Conservation (phyloP, 1,140 invertebrate genomes). For the Asobara japonica region DNA sequence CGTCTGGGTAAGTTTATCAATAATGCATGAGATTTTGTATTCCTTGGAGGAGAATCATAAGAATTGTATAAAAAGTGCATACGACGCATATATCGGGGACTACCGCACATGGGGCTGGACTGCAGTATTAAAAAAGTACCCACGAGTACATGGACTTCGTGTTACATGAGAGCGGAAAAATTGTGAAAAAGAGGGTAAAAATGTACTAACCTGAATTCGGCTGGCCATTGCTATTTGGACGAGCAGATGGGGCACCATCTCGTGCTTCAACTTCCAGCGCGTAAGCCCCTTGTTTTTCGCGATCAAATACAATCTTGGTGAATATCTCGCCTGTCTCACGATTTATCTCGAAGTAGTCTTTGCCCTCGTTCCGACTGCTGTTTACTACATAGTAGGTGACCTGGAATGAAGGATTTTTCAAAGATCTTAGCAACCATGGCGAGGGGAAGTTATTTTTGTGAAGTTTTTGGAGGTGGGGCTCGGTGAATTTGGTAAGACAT, state of each 20-base stretch:
- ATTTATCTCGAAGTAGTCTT: conserved; percentile 95
- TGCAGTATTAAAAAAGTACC: conserved; percentile 9
- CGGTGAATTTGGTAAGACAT: no score
- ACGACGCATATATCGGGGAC: background rate
- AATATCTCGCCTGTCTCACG: conserved; percentile 92
- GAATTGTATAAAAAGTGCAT: background rate
- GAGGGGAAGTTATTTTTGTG: background rate
- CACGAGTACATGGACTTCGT: background rate
- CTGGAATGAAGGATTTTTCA: conserved; percentile 61
- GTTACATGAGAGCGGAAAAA: conserved; percentile 4
- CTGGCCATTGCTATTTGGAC: conserved; percentile 88
- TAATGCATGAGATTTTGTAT: conserved; percentile 4
- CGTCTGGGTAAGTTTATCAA: background rate
- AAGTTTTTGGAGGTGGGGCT: no score
- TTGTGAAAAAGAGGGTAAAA: background rate
- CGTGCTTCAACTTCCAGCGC: conserved; percentile 92
- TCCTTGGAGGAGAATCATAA: background rate
- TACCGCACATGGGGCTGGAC: background rate
- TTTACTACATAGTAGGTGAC: conserved; percentile 92
- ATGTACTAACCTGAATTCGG: conserved; percentile 87
- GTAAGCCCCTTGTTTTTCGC: conserved; percentile 94
- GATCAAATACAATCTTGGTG: conserved; percentile 92
- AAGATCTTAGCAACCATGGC: background rate
- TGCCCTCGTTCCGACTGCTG: conserved; percentile 88
- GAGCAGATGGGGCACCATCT: conserved; percentile 90